Percentiles rank a stretch among this genome's conserved stretches.
phyloP scores from a whole-genome alignment of 1,140 invertebrate genomes.

The Tetramorium parvispinum region DNA sequence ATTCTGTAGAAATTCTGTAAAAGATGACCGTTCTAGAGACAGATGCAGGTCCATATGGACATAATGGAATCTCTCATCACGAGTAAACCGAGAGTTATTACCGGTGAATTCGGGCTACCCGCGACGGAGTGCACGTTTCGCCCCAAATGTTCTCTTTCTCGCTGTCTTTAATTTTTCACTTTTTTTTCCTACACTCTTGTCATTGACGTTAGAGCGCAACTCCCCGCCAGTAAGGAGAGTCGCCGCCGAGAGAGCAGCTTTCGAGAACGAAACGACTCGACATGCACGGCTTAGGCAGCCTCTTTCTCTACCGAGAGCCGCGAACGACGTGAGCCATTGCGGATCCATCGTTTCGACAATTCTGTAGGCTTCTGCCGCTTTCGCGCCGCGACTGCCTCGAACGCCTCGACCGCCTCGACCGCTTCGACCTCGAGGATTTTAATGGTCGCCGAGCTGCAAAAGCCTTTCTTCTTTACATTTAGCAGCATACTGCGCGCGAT shows the following conservation, averaged over 20 bases:
- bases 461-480: not conserved
- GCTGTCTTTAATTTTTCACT: constrained; percentile 13
- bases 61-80: not conserved
- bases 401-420: not conserved
- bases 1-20: not conserved
- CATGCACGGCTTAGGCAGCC: constrained; percentile 19
- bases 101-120: not conserved
- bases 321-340: not conserved
- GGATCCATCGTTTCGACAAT: not conserved
- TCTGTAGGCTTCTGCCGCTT: not conserved
- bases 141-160: constrained; percentile 14
- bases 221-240: not conserved
- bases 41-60: not conserved
- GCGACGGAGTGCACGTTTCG: constrained; percentile 38
- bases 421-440: not conserved
- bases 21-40: not conserved
- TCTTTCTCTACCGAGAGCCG: not conserved
- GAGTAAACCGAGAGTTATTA: not conserved
- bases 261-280: not conserved
- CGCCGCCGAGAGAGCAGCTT: constrained; percentile 8
- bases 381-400: not conserved
- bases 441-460: not conserved
- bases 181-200: constrained; percentile 7
- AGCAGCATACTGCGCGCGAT: not conserved
- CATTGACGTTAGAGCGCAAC: not conserved